These are phyloP conservation scores for Yasuhikotakia modesta DNA, from an alignment of 2,797 vertebrate genomes.

Conservation along the genomic window DNA sequence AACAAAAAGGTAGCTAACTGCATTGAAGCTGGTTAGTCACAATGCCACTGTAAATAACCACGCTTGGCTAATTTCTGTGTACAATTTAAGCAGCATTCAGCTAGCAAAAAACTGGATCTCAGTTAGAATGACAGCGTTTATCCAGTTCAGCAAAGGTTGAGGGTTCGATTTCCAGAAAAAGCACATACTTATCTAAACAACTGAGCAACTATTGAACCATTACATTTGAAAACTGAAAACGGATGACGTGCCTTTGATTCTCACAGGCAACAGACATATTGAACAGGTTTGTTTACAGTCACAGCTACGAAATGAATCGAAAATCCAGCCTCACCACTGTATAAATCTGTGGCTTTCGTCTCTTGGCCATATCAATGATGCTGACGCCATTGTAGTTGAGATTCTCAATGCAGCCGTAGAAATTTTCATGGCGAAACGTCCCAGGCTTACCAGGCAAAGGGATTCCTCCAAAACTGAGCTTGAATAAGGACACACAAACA, in stretches of 20 bases:
- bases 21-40: too few species aligned
- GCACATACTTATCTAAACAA: too few species aligned
- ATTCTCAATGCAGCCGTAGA: slow-evolving; percentile 66
- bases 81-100: too few species aligned
- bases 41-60: not conserved
- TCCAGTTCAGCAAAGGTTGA: too few species aligned
- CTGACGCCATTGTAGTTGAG: slow-evolving; percentile 66
- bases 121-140: too few species aligned
- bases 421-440: slow-evolving; percentile 62
- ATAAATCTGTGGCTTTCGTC: slow-evolving; percentile 67
- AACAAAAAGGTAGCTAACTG: too few species aligned
- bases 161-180: too few species aligned
- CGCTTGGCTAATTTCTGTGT: too few species aligned
- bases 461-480: slow-evolving; percentile 69
- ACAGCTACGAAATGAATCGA: not conserved
- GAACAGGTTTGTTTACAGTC: not conserved
- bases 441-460: slow-evolving; percentile 65
- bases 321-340: slow-evolving; percentile 60
- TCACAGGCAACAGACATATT: not conserved
- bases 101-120: too few species aligned
- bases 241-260: too few species aligned
- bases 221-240: too few species aligned
- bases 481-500: slow-evolving; percentile 48
- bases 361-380: slow-evolving; percentile 67
- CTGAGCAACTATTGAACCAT: too few species aligned